Conservation (phyloP, 2,113 vertebrate species). For the Dromiciops gliroides region DNA sequence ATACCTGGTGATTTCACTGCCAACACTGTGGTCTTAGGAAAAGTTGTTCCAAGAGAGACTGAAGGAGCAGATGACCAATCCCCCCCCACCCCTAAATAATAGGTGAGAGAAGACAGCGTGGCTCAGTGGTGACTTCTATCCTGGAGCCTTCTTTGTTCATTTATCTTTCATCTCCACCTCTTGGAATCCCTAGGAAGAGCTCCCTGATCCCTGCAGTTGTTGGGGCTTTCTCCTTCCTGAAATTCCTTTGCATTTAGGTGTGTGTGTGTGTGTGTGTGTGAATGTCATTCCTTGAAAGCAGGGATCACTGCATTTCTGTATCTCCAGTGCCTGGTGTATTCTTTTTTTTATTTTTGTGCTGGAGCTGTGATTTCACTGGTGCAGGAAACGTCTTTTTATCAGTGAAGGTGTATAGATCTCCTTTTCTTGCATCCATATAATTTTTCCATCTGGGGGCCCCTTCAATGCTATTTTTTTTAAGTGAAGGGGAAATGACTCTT, state of each 20-base stretch:
- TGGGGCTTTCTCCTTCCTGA: not conserved
- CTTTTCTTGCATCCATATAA: not conserved
- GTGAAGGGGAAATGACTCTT: not conserved
- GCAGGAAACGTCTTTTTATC: not conserved
- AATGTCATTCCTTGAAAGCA: not conserved
- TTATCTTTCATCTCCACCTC: not conserved
- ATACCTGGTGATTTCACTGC: not conserved
- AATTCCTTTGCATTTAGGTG: not conserved
- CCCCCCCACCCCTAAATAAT: too few relatives aligned
- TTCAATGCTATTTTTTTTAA: not conserved
- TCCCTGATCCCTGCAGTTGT: not conserved
- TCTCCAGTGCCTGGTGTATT: not conserved
- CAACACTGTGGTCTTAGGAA: not conserved
- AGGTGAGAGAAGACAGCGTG: not conserved
- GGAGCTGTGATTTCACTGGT: not conserved
- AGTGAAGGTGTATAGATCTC: not conserved
- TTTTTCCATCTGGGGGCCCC: not conserved
- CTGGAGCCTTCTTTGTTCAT: not conserved
- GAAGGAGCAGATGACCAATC: not conserved
- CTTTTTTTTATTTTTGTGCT: not conserved
- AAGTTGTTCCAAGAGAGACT: not conserved
- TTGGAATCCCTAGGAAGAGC: not conserved
- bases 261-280: not conserved
- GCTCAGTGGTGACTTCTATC: not conserved
- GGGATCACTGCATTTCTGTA: not conserved